These are phyloP conservation scores for Pandemis cinnamomeana DNA, from an alignment of 2,888 invertebrate species.

Conservation along the genomic window DNA sequence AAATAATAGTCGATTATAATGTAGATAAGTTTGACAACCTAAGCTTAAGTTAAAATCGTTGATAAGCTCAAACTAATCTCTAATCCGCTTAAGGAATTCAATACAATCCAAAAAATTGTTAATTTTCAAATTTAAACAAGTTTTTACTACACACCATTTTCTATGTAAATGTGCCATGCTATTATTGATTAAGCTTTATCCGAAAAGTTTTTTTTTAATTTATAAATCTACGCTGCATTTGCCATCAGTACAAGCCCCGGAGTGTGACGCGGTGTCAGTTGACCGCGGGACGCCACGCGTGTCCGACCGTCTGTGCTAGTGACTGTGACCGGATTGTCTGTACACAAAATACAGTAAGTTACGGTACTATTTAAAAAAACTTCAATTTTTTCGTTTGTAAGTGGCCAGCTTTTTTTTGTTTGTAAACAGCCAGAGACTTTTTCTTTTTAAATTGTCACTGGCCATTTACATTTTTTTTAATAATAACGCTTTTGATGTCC, in stretches of 20 bases:
- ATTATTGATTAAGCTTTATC: too few species aligned
- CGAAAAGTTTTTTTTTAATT: too few species aligned
- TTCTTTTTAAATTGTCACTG: neutral
- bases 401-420: neutral
- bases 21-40: too few species aligned
- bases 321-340: slow-evolving; percentile 40
- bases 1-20: too few species aligned
- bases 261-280: slow-evolving; percentile 63
- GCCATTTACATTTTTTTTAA: neutral
- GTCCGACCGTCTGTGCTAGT: slow-evolving; percentile 50
- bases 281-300: slow-evolving; percentile 65
- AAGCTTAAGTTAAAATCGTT: too few species aligned
- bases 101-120: too few species aligned
- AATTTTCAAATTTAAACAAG: too few species aligned
- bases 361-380: neutral
- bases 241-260: slow-evolving; percentile 40
- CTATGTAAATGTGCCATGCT: too few species aligned
- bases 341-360: slow-evolving; percentile 16
- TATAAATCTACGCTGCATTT: neutral
- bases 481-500: slow-evolving; percentile 1
- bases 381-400: neutral
- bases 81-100: too few species aligned
- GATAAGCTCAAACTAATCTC: too few species aligned
- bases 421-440: neutral
- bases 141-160: too few species aligned